These are phyloP conservation scores for Ctenosaura bakeri DNA, from an alignment of 2,797 vertebrate species.

Conservation along the genomic window DNA sequence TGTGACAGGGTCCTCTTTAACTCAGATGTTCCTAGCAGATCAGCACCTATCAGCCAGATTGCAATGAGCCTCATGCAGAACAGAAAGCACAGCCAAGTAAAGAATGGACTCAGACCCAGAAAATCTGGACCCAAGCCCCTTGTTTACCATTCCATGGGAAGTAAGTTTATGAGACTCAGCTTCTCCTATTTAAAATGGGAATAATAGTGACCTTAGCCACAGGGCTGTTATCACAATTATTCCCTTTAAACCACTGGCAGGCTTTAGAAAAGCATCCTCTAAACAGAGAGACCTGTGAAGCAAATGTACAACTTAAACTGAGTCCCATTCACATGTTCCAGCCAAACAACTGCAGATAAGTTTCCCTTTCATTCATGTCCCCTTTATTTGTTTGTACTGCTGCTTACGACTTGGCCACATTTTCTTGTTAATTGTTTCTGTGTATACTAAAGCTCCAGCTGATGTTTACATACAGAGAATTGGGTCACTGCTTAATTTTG, in stretches of 20 bases:
- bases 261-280: neutral
- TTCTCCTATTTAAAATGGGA: neutral
- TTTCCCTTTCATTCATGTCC: conserved; percentile 81
- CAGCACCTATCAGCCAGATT: neutral
- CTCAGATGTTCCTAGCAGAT: neutral
- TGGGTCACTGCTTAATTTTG: conserved; percentile 51
- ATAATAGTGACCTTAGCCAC: neutral
- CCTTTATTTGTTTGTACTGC: conserved; percentile 79
- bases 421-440: conserved; percentile 80
- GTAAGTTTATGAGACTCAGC: neutral
- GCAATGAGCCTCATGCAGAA: neutral
- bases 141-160: neutral
- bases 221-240: neutral
- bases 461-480: conserved; percentile 70
- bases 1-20: neutral
- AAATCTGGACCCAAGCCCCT: neutral
- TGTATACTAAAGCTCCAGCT: conserved; percentile 67
- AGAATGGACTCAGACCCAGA: neutral
- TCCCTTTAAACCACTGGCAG: neutral
- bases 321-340: neutral
- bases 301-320: neutral
- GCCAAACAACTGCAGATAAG: neutral
- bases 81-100: neutral
- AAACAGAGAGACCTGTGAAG: neutral
- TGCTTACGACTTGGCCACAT: conserved; percentile 79